A percentile compares a stretch with the other conserved stretches of the same genome.
phyloP scores from a whole-genome alignment of 2,888 invertebrate species.

The Pseudoips prasinana region DNA sequence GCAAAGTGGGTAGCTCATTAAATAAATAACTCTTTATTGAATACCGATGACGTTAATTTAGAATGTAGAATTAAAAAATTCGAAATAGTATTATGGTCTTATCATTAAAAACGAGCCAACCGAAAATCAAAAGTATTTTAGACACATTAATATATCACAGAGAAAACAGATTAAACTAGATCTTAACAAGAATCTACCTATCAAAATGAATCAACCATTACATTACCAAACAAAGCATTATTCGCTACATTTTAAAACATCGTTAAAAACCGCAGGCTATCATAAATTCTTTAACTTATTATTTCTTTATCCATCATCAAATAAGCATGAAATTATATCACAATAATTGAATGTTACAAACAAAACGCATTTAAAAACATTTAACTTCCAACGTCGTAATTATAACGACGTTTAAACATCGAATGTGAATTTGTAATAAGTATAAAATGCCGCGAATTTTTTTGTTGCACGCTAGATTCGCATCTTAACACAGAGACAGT shows the following conservation, averaged over 20 bases:
- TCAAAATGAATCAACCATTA: too few relatives aligned
- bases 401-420: conserved; percentile 17
- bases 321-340: conserved; percentile 3
- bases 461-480: conserved; percentile 48
- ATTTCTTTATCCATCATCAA: neutral
- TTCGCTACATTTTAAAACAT: too few relatives aligned
- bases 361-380: conserved; percentile 10
- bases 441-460: conserved; percentile 40
- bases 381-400: conserved; percentile 10
- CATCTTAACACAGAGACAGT: conserved; percentile 53
- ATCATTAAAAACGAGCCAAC: too few relatives aligned
- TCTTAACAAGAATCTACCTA: too few relatives aligned
- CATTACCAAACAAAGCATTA: neutral
- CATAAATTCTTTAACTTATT: neutral
- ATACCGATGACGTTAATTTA: too few relatives aligned
- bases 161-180: too few relatives aligned
- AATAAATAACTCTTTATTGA: too few relatives aligned
- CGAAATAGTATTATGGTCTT: too few relatives aligned
- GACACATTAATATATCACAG: too few relatives aligned
- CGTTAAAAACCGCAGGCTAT: neutral
- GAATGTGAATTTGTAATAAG: conserved; percentile 28
- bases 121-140: too few relatives aligned
- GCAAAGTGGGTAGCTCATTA: too few relatives aligned
- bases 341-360: neutral
- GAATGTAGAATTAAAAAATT: too few relatives aligned